Evolutionary conservation across 2,113 vertebrate species (phyloP).

Genomic region (Leptobrachium ailaonicum): DNA sequence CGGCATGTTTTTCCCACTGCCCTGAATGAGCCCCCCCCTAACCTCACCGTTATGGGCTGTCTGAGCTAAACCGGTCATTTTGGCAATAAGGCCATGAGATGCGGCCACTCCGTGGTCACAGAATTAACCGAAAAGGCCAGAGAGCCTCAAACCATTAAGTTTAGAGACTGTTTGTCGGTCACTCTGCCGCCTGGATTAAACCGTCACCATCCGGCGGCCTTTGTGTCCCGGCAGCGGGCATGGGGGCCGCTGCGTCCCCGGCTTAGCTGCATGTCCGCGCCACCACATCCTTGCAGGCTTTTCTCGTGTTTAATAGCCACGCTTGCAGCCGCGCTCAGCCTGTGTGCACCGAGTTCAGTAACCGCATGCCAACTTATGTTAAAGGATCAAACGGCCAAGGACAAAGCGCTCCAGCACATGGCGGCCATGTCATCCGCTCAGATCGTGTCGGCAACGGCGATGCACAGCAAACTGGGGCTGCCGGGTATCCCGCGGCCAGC

Average conservation of each 20-base stretch:
- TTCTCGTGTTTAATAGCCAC: constrained; percentile 70
- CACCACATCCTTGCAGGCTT: constrained; percentile 7
- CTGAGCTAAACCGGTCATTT: no score
- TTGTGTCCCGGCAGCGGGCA: not conserved
- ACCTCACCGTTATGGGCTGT: constrained; percentile 5
- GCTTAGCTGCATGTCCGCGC: constrained; percentile 68
- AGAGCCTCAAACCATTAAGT: no score
- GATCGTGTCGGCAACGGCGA: constrained; percentile 98
- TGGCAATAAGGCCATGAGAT: no score
- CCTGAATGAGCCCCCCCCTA: constrained; percentile 58
- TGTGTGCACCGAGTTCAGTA: constrained; percentile 65
- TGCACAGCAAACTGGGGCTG: constrained; percentile 98
- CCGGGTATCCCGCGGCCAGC: constrained; percentile 94
- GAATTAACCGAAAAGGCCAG: no score
- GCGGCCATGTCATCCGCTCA: constrained; percentile 99
- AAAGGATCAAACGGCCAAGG: constrained; percentile 99
- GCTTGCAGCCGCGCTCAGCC: constrained; percentile 69
- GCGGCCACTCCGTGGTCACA: no score
- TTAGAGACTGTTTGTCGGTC: no score
- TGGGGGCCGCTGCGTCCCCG: not conserved
- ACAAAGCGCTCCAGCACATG: constrained; percentile 99
- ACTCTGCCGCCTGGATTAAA: not conserved
- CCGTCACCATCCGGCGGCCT: not conserved
- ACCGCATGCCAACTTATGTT: constrained; percentile 81
- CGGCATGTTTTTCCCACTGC: constrained; percentile 78